These are phyloP conservation scores for Mesocentrotus franciscanus DNA, from an alignment of 53 echinoderm and acorn worm species.

Conservation along the genomic window DNA sequence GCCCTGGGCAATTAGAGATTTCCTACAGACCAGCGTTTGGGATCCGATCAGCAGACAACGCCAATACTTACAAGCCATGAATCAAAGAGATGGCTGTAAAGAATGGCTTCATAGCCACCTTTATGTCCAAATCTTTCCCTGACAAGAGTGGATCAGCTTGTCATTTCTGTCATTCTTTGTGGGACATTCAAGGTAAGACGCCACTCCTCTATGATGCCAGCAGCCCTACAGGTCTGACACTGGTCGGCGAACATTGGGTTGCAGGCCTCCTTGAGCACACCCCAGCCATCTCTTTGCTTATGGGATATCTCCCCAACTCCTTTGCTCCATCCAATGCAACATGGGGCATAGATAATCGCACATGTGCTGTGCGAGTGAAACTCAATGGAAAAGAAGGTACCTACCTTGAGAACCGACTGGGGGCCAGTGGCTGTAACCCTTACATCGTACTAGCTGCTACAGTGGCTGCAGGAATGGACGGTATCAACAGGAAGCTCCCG, in stretches of 20 bases:
- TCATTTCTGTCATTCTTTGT: constrained; percentile 81
- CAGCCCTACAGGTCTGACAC: constrained; percentile 61
- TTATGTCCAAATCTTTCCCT: constrained; percentile 78
- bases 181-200: constrained; percentile 72
- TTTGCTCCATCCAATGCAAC: constrained; percentile 79
- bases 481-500: constrained; percentile 69
- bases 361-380: constrained; percentile 67
- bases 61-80: constrained; percentile 72
- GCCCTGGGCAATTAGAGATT: constrained; percentile 78
- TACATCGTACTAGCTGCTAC: constrained; percentile 76
- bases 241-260: constrained; percentile 74
- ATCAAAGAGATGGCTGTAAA: constrained; percentile 77
- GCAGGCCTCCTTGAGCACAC: constrained; percentile 79
- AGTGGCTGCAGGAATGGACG: constrained; percentile 77
- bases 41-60: constrained; percentile 73
- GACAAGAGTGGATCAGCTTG: constrained; percentile 60
- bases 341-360: constrained; percentile 80
- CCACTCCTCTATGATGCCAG: constrained; percentile 69
- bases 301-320: constrained; percentile 57
- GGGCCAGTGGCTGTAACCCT: constrained; percentile 74
- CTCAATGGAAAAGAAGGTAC: constrained; percentile 73
- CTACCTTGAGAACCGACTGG: constrained; percentile 77
- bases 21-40: constrained; percentile 78
- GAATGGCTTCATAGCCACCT: constrained; percentile 76
- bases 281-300: constrained; percentile 70